phyloP scores from a whole-genome alignment of 2,113 vertebrate species.

The Microtus pennsylvanicus region DNA sequence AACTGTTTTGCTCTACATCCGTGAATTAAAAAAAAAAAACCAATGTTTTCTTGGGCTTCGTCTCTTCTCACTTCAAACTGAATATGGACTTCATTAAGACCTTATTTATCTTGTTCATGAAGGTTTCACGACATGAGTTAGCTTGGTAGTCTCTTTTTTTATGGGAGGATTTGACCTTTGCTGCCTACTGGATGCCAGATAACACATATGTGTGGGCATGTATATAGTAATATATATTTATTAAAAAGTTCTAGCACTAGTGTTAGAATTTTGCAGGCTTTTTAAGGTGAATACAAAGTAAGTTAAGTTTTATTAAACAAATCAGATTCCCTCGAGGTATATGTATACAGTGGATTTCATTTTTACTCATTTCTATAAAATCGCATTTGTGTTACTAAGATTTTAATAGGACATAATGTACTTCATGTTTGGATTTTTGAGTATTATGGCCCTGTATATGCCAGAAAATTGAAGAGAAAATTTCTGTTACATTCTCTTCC shows the following conservation, averaged over 20 bases:
- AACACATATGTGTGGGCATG: neutral
- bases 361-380: constrained; percentile 59
- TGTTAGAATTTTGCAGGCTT: constrained; percentile 32
- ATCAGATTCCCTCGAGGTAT: constrained; percentile 24
- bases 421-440: neutral
- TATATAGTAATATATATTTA: too few relatives aligned
- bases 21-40: neutral
- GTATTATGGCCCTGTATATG: neutral
- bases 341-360: constrained; percentile 10
- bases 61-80: neutral
- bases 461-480: neutral
- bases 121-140: neutral
- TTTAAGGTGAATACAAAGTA: constrained; percentile 5
- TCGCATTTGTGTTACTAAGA: neutral
- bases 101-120: neutral
- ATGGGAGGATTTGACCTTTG: too few relatives aligned
- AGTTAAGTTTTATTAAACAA: neutral
- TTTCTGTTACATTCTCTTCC: neutral
- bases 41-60: neutral
- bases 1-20: neutral
- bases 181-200: neutral
- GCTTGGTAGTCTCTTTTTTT: neutral
- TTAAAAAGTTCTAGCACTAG: neutral
- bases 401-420: neutral
- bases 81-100: neutral